Conservation (phyloP, 1,140 invertebrate genomes). For the Lepidurus arcticus region DNA sequence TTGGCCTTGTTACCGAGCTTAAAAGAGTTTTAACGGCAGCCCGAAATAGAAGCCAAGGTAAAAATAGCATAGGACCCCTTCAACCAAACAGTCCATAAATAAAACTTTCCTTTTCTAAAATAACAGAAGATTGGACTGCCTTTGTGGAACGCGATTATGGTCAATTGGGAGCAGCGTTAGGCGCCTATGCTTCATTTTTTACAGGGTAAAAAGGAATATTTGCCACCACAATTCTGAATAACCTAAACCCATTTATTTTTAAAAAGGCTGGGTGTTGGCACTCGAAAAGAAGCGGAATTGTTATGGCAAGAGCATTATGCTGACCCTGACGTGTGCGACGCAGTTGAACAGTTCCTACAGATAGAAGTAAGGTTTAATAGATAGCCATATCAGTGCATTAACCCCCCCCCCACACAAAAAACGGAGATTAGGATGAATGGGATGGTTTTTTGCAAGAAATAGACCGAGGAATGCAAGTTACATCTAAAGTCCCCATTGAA, state of each 20-base stretch:
- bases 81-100: not conserved
- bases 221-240: not conserved
- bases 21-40: not conserved
- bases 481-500: not conserved
- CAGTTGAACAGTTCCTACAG: constrained; percentile 33
- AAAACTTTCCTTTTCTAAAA: not conserved
- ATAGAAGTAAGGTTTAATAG: constrained; percentile 14
- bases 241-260: not conserved
- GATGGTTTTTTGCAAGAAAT: constrained; percentile 32
- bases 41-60: not conserved
- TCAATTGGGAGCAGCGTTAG: not conserved
- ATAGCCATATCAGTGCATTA: not conserved
- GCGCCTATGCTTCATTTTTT: not conserved
- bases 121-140: not conserved
- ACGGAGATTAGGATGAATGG: constrained; percentile 24
- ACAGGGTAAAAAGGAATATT: not conserved
- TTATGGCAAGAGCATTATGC: not conserved
- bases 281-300: not conserved
- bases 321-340: constrained; percentile 22
- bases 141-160: constrained; percentile 3
- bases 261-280: not conserved
- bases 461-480: constrained; percentile 23
- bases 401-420: not conserved
- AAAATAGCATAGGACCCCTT: not conserved
- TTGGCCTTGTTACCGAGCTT: not conserved